Evolutionary conservation across 2,888 invertebrate species (phyloP).

Genomic region (Drosophila aldrichi): DNA sequence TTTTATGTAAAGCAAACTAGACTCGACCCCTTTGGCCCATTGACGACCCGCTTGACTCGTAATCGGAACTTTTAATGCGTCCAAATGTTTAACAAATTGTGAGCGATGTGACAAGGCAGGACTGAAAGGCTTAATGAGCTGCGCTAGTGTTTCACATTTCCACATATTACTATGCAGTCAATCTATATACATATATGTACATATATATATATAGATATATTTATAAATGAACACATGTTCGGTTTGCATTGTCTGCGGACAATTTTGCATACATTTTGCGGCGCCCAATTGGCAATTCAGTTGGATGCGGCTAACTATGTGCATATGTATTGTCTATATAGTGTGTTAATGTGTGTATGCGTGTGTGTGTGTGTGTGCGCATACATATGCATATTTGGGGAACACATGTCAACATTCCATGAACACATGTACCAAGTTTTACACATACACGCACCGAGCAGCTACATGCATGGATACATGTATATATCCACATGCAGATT

Average conservation of each 20-base stretch:
- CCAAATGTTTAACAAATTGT: conserved; percentile 57
- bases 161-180: conserved; percentile 37
- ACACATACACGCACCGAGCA: conserved; percentile 36
- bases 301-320: conserved; percentile 61
- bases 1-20: conserved; percentile 31
- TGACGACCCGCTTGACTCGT: conserved; percentile 1
- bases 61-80: conserved; percentile 30
- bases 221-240: conserved; percentile 69
- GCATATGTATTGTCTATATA: conserved; percentile 30
- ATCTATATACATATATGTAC: conserved; percentile 58
- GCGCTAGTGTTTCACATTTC: conserved; percentile 27
- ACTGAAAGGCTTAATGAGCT: conserved; percentile 38
- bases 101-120: conserved; percentile 8
- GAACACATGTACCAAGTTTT: conserved; percentile 72
- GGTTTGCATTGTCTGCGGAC: conserved; percentile 36
- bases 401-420: conserved; percentile 81
- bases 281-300: conserved; percentile 56
- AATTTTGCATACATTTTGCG: conserved; percentile 61
- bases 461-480: conserved; percentile 24
- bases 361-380: conserved; percentile 21
- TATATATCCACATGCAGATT: conserved; percentile 48
- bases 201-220: conserved; percentile 55
- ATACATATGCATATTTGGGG: conserved; percentile 72
- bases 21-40: background rate
- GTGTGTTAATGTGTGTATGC: background rate